A percentile compares a stretch with the other conserved stretches of the same genome.
These are phyloP conservation scores for Zalophus californianus DNA, from an alignment of 2,797 vertebrate species.

Conservation along the genomic window DNA sequence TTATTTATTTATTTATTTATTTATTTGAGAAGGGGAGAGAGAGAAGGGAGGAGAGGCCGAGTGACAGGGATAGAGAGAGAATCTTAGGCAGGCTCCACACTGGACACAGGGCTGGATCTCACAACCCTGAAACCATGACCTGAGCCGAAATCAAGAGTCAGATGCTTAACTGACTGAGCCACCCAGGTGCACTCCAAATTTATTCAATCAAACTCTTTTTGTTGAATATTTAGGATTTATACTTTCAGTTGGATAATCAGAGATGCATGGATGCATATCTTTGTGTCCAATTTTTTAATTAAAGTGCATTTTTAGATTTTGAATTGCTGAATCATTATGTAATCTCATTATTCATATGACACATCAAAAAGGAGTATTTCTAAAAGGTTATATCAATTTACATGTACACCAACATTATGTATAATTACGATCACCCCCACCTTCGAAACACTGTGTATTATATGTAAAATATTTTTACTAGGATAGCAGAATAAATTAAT, in stretches of 20 bases:
- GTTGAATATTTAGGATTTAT: background rate
- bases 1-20: background rate
- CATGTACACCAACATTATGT: background rate
- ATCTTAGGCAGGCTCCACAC: background rate
- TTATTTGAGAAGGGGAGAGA: background rate
- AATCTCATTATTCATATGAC: background rate
- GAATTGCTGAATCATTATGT: background rate
- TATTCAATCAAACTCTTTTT: background rate
- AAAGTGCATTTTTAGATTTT: background rate
- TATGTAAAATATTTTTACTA: background rate
- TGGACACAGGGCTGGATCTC: background rate
- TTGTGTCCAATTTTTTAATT: background rate
- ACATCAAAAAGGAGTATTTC: background rate
- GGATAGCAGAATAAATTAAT: background rate
- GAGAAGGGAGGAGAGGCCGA: background rate
- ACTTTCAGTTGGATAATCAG: background rate
- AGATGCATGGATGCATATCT: background rate
- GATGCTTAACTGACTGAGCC: background rate
- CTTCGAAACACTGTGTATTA: background rate
- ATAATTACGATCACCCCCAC: background rate
- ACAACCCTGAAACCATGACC: background rate
- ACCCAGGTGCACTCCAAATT: background rate
- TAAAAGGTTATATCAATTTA: background rate
- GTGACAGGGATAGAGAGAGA: background rate
- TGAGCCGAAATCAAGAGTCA: background rate